phyloP scores from a whole-genome alignment of 2,888 invertebrate genomes.

The Limnephilus auricula region DNA sequence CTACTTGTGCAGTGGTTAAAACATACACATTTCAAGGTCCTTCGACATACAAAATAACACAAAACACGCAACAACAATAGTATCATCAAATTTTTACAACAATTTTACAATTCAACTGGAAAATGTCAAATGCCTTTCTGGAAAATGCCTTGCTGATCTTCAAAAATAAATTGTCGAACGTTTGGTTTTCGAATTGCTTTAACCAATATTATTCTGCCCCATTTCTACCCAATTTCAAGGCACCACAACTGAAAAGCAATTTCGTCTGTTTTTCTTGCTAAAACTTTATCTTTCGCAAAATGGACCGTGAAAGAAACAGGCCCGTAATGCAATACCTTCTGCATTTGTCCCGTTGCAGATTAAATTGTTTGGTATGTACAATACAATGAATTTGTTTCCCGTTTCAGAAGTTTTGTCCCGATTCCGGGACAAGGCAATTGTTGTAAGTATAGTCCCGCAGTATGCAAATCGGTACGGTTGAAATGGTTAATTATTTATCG shows the following conservation, averaged over 20 bases:
- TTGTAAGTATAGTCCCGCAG: neutral
- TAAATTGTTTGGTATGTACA: constrained; percentile 21
- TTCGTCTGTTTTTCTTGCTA: constrained; percentile 2
- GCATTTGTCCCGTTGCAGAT: constrained; percentile 23
- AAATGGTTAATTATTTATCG: constrained; percentile 27
- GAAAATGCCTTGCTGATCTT: too few species aligned
- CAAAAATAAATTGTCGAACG: neutral
- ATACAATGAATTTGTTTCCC: constrained; percentile 37
- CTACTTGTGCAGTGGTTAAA: too few species aligned
- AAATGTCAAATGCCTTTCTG: too few species aligned
- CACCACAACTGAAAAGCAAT: neutral
- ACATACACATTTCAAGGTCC: too few species aligned
- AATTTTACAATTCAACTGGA: too few species aligned
- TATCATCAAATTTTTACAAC: too few species aligned
- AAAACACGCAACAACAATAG: too few species aligned
- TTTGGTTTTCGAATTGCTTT: neutral
- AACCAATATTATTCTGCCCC: neutral
- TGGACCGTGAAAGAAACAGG: constrained; percentile 23
- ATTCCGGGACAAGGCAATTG: neutral
- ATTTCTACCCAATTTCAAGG: neutral
- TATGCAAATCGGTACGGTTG: constrained; percentile 37
- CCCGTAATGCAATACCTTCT: constrained; percentile 36
- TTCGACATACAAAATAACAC: too few species aligned
- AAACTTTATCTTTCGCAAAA: constrained; percentile 30
- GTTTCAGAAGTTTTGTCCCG: constrained; percentile 28